Evolutionary conservation across 2,113 vertebrate genomes (phyloP).

Genomic region (Columbina picui): DNA sequence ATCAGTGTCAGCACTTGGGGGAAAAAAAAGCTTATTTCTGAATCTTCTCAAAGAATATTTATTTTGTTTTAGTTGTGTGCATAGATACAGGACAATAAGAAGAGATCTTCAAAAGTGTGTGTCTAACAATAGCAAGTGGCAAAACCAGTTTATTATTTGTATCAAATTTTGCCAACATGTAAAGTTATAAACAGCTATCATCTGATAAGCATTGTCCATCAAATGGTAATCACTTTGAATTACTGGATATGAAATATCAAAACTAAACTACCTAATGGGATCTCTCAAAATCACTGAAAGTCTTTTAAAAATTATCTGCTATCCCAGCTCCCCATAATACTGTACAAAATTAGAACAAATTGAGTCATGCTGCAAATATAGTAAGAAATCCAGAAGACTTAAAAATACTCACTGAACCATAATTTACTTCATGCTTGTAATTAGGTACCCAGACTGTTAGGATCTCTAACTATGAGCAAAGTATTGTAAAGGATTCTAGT

Average conservation of each 20-base stretch:
- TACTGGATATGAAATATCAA: not conserved
- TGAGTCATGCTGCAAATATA: not conserved
- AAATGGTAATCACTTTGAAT: not conserved
- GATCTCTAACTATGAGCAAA: not conserved
- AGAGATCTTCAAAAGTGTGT: not conserved
- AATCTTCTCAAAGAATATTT: not conserved
- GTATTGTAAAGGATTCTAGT: not conserved
- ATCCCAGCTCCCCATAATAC: not conserved
- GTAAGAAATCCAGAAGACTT: not conserved
- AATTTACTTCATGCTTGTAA: not conserved
- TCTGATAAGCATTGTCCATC: not conserved
- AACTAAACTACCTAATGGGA: not conserved
- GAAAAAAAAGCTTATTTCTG: not conserved
- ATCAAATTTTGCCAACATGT: not conserved
- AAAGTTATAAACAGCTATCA: not conserved
- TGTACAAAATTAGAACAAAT: not conserved
- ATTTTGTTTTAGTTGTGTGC: not conserved
- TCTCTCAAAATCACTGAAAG: not conserved
- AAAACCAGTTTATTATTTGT: not conserved
- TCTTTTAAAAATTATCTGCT: not conserved
- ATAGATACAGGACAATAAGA: not conserved
- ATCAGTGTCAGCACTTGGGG: not conserved
- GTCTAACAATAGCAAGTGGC: not conserved
- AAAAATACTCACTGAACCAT: not conserved
- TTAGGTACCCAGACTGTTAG: not conserved